Percentiles rank a stretch among this genome's conserved stretches.
These are phyloP conservation scores for Chaenocephalus aceratus DNA, from an alignment of 2,113 vertebrate species.

Conservation along the genomic window DNA sequence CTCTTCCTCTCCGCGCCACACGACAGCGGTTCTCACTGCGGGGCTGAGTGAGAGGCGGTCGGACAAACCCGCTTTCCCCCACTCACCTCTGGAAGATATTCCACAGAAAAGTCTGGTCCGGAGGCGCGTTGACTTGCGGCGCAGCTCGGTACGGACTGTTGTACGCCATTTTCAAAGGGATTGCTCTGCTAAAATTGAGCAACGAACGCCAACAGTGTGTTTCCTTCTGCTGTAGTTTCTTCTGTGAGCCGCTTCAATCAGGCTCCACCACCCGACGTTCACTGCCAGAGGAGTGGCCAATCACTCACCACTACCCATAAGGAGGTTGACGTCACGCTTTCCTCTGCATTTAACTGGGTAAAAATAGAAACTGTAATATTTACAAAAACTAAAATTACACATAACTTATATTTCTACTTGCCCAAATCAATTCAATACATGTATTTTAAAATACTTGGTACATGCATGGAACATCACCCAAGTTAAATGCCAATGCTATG, in stretches of 20 bases:
- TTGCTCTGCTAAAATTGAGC: slow-evolving; percentile 23
- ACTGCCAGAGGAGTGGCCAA: slow-evolving; percentile 74
- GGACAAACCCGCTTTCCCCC: neutral
- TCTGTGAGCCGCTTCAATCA: slow-evolving; percentile 52
- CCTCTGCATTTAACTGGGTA: neutral
- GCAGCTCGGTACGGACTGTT: slow-evolving; percentile 84
- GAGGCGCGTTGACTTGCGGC: slow-evolving; percentile 73
- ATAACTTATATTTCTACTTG: neutral
- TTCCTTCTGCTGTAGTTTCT: slow-evolving; percentile 47
- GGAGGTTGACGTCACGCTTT: slow-evolving; percentile 57
- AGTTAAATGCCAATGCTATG: neutral
- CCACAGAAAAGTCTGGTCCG: slow-evolving; percentile 85
- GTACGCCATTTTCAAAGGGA: slow-evolving; percentile 81
- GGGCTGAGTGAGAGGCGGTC: slow-evolving; percentile 24
- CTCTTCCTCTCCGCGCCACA: slow-evolving; percentile 2
- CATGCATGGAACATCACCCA: too few relatives aligned
- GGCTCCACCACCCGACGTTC: slow-evolving; percentile 52
- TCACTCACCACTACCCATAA: slow-evolving; percentile 59
- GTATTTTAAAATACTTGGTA: neutral
- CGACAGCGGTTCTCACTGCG: slow-evolving; percentile 50
- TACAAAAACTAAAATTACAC: neutral
- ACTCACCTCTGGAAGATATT: slow-evolving; percentile 88
- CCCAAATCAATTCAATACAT: neutral
- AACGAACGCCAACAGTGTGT: neutral
- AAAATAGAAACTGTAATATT: slow-evolving; percentile 44